Conservation (phyloP, 2,113 vertebrate species). For the Dipodomys stephensi region DNA sequence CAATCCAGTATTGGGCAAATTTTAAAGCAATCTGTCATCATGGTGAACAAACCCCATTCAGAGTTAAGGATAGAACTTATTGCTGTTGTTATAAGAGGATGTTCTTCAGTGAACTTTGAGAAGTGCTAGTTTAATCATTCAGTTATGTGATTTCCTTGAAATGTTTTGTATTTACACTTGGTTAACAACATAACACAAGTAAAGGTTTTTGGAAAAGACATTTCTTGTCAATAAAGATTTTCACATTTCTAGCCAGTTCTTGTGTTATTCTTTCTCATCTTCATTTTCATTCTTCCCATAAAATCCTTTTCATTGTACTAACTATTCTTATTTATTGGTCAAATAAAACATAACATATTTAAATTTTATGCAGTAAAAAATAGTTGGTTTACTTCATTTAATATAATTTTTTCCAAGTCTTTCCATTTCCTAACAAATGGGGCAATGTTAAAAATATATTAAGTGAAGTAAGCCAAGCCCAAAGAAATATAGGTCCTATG, state of each 20-base stretch:
- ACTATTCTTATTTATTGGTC: neutral
- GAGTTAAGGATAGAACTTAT: slow-evolving; percentile 81
- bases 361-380: neutral
- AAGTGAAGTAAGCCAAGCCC: too few species aligned
- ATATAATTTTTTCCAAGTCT: too few species aligned
- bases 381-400: too few species aligned
- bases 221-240: neutral
- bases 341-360: neutral
- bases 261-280: neutral
- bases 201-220: slow-evolving; percentile 67
- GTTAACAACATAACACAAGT: slow-evolving; percentile 66
- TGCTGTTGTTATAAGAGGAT: slow-evolving; percentile 81
- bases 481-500: too few species aligned
- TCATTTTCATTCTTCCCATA: neutral
- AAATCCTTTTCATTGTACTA: neutral
- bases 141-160: slow-evolving; percentile 64
- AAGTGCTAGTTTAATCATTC: slow-evolving; percentile 68
- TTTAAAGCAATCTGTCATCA: slow-evolving; percentile 92
- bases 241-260: neutral
- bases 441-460: too few species aligned
- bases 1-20: slow-evolving; percentile 84
- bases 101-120: slow-evolving; percentile 85
- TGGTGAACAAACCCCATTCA: slow-evolving; percentile 85
- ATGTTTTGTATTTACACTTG: slow-evolving; percentile 80
- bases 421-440: too few species aligned